Conservation (phyloP, 53 echinoderm and acorn worm species). For the Paracentrotus lividus region DNA sequence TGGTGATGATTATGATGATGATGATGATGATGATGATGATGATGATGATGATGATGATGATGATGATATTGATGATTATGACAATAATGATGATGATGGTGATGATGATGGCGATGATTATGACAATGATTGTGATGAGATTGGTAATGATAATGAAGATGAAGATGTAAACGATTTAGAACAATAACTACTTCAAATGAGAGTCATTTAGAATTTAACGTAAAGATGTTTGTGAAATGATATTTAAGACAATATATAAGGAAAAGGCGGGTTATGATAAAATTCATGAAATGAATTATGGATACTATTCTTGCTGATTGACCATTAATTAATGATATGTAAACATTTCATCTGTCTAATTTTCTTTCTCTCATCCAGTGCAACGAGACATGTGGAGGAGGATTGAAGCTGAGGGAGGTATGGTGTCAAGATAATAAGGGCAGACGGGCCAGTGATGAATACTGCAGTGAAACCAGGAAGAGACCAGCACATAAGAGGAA, state of each 20-base stretch:
- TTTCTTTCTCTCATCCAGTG: constrained; percentile 74
- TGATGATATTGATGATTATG: background rate
- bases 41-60: background rate
- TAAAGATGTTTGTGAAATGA: too few relatives aligned
- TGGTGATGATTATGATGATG: background rate
- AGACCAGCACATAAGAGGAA: constrained; percentile 80
- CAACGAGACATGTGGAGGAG: constrained; percentile 87
- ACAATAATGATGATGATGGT: background rate
- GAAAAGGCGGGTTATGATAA: too few relatives aligned
- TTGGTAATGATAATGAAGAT: too few relatives aligned
- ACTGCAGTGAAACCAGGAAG: constrained; percentile 71
- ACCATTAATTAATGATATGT: background rate
- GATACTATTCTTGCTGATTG: too few relatives aligned
- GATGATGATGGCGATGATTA: too few relatives aligned
- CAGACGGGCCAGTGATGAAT: constrained; percentile 66
- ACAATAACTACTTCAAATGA: too few relatives aligned
- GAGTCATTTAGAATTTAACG: too few relatives aligned
- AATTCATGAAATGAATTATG: too few relatives aligned
- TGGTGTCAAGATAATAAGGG: constrained; percentile 82
- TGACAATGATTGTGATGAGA: too few relatives aligned
- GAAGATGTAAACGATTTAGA: too few relatives aligned
- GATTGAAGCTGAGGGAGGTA: constrained; percentile 77
- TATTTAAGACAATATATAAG: too few relatives aligned
- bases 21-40: background rate
- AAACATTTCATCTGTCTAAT: background rate